phyloP scores from a whole-genome alignment of 2,888 invertebrate genomes.

The Bimastos eiseni region DNA sequence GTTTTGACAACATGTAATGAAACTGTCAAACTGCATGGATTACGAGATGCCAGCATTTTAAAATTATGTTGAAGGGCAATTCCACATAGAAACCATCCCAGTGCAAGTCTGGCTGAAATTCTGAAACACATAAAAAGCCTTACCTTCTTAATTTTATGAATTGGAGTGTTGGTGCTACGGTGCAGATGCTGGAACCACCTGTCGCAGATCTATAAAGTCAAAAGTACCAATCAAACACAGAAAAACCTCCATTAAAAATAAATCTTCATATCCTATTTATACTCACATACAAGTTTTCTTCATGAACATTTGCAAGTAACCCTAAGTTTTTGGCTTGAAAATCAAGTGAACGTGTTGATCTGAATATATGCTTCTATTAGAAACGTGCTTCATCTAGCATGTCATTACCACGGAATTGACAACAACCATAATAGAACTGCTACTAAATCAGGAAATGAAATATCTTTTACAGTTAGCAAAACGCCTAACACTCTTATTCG shows the following conservation, averaged over 20 bases:
- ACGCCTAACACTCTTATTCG: too few relatives aligned
- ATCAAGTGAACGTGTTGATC: too few relatives aligned
- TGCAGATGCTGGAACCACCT: slow-evolving; percentile 76
- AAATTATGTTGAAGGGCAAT: background rate
- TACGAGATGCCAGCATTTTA: background rate
- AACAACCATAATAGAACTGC: too few relatives aligned
- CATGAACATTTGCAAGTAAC: too few relatives aligned
- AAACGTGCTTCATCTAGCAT: too few relatives aligned
- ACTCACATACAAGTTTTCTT: too few relatives aligned
- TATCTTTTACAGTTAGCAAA: too few relatives aligned
- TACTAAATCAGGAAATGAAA: too few relatives aligned
- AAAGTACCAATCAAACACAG: slow-evolving; percentile 19
- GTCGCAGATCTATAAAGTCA: slow-evolving; percentile 74
- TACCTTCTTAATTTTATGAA: slow-evolving; percentile 61
- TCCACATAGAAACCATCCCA: background rate
- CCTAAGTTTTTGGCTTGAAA: too few relatives aligned
- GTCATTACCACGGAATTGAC: too few relatives aligned
- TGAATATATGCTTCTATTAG: too few relatives aligned
- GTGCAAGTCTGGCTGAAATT: background rate
- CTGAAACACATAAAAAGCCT: slow-evolving; percentile 36
- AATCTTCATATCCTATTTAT: background rate
- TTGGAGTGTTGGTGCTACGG: slow-evolving; percentile 54
- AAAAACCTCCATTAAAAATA: background rate
- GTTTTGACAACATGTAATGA: background rate
- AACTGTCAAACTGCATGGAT: background rate